phyloP scores from a whole-genome alignment of 2,113 vertebrate genomes.

The Xiphophorus maculatus region DNA sequence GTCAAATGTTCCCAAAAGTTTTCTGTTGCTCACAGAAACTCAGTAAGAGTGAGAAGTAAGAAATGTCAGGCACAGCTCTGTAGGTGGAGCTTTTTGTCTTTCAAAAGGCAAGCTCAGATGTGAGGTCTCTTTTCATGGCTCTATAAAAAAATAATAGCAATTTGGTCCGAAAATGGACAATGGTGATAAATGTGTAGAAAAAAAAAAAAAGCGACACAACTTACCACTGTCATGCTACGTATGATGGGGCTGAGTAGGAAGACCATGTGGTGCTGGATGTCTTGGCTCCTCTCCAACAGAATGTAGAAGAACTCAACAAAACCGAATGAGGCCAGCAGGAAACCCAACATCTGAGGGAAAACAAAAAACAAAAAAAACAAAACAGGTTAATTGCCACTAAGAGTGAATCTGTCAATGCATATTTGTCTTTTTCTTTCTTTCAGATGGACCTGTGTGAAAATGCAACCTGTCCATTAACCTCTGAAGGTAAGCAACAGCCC shows the following conservation, averaged over 20 bases:
- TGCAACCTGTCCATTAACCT: background rate
- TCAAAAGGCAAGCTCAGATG: background rate
- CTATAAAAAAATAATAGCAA: background rate
- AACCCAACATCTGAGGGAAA: conserved; percentile 72
- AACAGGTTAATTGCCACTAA: background rate
- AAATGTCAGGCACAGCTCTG: conserved; percentile 21
- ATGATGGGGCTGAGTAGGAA: conserved; percentile 82
- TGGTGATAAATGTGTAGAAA: background rate
- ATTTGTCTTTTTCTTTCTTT: background rate
- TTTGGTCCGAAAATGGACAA: background rate
- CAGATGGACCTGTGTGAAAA: background rate
- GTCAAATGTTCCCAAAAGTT: conserved; percentile 35
- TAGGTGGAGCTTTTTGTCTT: background rate
- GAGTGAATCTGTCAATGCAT: background rate
- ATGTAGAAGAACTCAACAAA: conserved; percentile 83
- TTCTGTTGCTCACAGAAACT: conserved; percentile 27
- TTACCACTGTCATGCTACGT: conserved; percentile 83
- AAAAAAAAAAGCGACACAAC: conserved; percentile 5
- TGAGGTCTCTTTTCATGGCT: background rate
- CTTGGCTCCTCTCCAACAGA: conserved; percentile 75
- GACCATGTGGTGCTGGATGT: conserved; percentile 81
- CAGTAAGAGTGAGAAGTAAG: background rate
- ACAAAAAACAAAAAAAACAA: background rate
- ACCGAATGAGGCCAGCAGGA: conserved; percentile 80
- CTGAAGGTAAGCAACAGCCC: background rate